Percentiles rank a stretch among this genome's conserved stretches.
Conservation (phyloP, 2,797 vertebrate species). For the Yasuhikotakia modesta region DNA sequence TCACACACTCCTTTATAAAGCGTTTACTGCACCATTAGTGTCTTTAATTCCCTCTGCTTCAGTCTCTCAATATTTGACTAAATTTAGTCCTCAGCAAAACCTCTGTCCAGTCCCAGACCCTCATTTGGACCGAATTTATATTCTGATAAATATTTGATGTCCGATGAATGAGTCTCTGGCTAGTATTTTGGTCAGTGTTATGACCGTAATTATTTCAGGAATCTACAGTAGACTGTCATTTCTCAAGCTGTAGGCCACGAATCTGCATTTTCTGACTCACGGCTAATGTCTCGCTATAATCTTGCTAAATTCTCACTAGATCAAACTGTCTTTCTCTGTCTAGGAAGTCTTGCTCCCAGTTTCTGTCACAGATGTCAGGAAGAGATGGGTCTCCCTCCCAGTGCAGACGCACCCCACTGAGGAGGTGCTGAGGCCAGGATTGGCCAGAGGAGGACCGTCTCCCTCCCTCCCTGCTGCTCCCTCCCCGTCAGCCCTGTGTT, state of each 20-base stretch:
- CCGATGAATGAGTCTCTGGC: conserved; percentile 43
- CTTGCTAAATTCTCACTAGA: too few relatives aligned
- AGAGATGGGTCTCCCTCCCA: conserved; percentile 30
- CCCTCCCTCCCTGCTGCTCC: conserved; percentile 92
- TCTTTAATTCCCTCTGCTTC: conserved; percentile 5
- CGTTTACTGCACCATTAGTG: too few relatives aligned
- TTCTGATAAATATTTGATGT: conserved; percentile 59
- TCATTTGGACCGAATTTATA: conserved; percentile 49
- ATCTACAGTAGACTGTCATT: conserved; percentile 36
- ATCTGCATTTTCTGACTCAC: conserved; percentile 13
- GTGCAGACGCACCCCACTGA: conserved; percentile 64
- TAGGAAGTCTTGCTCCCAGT: conserved; percentile 75
- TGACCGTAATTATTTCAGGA: conserved; percentile 38
- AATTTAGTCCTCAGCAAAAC: conserved; percentile 25
- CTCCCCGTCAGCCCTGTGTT: conserved; percentile 84
- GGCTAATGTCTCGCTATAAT: conserved; percentile 7
- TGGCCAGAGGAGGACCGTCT: conserved; percentile 91
- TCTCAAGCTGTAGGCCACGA: conserved; percentile 22
- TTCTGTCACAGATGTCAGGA: conserved; percentile 31
- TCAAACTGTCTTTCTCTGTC: not conserved
- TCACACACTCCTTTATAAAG: not conserved
- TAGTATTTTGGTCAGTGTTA: conserved; percentile 21
- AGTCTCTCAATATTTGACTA: conserved; percentile 36
- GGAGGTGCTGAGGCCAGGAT: conserved; percentile 57
- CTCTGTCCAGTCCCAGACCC: conserved; percentile 35